Percentiles rank a stretch among this genome's conserved stretches.
These are phyloP conservation scores for Uromys caudimaculatus DNA, from an alignment of 2,797 vertebrate genomes.

Conservation along the genomic window DNA sequence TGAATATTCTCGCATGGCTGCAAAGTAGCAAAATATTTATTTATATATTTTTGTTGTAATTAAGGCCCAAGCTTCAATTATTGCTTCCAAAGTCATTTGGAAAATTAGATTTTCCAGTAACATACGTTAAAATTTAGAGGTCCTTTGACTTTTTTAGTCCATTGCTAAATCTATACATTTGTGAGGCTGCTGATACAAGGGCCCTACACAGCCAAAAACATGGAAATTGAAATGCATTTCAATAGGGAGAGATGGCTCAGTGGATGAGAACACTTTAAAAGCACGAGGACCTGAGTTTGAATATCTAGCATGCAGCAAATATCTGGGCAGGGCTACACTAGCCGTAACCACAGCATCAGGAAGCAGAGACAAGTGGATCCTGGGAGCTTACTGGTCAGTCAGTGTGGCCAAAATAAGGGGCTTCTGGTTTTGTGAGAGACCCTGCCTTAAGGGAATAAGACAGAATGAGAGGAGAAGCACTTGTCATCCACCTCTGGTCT, in stretches of 20 bases:
- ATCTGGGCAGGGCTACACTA: background rate
- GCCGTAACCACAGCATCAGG: background rate
- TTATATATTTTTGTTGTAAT: slow-evolving; percentile 42
- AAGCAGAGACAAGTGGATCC: background rate
- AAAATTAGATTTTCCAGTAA: slow-evolving; percentile 36
- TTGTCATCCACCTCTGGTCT: background rate
- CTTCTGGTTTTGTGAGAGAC: background rate
- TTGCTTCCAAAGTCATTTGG: slow-evolving; percentile 35
- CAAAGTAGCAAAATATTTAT: slow-evolving; percentile 20
- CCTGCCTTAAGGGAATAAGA: background rate
- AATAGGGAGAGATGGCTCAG: background rate
- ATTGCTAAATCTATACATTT: background rate
- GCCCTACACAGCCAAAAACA: background rate
- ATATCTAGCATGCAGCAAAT: background rate
- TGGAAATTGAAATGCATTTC: slow-evolving; percentile 9
- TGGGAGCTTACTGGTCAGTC: background rate
- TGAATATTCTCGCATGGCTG: background rate
- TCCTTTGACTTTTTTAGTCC: slow-evolving; percentile 23
- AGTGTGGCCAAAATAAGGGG: background rate
- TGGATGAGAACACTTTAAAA: background rate
- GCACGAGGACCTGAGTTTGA: background rate
- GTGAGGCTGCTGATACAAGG: background rate
- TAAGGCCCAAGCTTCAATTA: slow-evolving; percentile 5
- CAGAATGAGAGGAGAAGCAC: background rate
- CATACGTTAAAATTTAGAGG: background rate